Percentiles rank a stretch among this genome's conserved stretches.
These are phyloP conservation scores for Sebastes oblongus DNA, from an alignment of 2,797 vertebrate species.

Conservation along the genomic window DNA sequence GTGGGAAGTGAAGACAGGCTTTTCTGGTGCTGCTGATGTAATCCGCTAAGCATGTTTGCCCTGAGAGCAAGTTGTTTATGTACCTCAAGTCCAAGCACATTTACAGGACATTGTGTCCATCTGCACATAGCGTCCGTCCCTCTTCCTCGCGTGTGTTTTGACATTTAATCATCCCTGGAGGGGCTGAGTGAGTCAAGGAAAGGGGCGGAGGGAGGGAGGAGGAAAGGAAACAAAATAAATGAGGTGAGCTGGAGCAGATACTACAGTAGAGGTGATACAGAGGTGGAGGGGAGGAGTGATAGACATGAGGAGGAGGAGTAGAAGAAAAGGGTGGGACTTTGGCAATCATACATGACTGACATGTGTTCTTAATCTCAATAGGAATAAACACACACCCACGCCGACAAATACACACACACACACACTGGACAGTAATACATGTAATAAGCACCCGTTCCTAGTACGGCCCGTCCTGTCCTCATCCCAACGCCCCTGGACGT, in stretches of 20 bases:
- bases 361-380: constrained; percentile 46
- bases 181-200: constrained; percentile 29
- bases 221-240: background rate
- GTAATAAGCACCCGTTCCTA: constrained; percentile 4
- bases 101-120: constrained; percentile 46
- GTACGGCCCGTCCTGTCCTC: constrained; percentile 42
- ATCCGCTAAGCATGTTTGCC: constrained; percentile 51
- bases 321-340: constrained; percentile 14
- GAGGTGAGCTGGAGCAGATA: background rate
- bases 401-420: constrained; percentile 3
- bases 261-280: constrained; percentile 31
- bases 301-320: background rate
- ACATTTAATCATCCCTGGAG: constrained; percentile 44
- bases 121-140: background rate
- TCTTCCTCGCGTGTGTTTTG: constrained; percentile 32
- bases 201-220: background rate
- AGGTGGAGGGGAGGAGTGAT: constrained; percentile 27
- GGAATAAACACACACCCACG: constrained; percentile 41
- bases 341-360: constrained; percentile 35
- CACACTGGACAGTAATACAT: background rate
- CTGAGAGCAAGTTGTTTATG: constrained; percentile 52
- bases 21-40: constrained; percentile 5
- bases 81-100: constrained; percentile 34
- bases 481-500: constrained; percentile 1
- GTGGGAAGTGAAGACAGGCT: background rate